Percentiles rank a stretch among this genome's conserved stretches.
phyloP scores from a whole-genome alignment of 64 coral and sea anemone species.

The Catalaphyllia jardinei region DNA sequence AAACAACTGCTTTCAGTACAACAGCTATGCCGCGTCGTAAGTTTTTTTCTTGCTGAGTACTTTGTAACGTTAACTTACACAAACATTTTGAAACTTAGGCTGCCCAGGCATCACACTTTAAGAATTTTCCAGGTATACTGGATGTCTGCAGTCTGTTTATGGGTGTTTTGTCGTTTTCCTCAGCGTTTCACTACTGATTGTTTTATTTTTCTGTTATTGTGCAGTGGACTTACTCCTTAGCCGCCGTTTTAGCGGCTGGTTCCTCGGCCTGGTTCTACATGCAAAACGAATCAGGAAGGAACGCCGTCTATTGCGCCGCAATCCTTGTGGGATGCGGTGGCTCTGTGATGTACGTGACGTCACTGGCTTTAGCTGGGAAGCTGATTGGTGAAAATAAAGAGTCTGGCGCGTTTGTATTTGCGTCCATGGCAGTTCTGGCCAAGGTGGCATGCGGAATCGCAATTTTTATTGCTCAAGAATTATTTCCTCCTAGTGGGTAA shows the following conservation, averaged over 20 bases:
- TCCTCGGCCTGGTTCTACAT: conserved; percentile 34
- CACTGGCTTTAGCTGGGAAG: conserved; percentile 8
- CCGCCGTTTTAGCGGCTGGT: neutral
- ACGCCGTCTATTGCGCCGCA: conserved; percentile 26
- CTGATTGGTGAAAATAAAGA: conserved; percentile 29
- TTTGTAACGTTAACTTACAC: too few species aligned
- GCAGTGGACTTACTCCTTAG: conserved; percentile 29
- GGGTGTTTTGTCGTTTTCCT: too few species aligned
- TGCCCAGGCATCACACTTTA: too few species aligned
- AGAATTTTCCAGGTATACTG: too few species aligned
- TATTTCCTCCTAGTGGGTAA: conserved; percentile 7
- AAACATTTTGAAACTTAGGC: too few species aligned
- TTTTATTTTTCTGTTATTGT: neutral
- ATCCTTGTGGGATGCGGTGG: conserved; percentile 10
- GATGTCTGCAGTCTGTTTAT: too few species aligned
- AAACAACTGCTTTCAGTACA: too few species aligned
- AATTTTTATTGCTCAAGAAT: conserved; percentile 17
- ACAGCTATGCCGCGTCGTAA: too few species aligned
- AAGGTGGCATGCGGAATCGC: conserved; percentile 8
- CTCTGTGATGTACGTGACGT: conserved; percentile 39
- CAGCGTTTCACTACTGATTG: neutral
- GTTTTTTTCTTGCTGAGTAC: too few species aligned
- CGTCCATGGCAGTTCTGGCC: neutral
- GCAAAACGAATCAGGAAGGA: neutral
- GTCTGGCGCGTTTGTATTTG: conserved; percentile 27